phyloP scores from a whole-genome alignment of 2,113 vertebrate species.

The Drymodes brunneopygia region DNA sequence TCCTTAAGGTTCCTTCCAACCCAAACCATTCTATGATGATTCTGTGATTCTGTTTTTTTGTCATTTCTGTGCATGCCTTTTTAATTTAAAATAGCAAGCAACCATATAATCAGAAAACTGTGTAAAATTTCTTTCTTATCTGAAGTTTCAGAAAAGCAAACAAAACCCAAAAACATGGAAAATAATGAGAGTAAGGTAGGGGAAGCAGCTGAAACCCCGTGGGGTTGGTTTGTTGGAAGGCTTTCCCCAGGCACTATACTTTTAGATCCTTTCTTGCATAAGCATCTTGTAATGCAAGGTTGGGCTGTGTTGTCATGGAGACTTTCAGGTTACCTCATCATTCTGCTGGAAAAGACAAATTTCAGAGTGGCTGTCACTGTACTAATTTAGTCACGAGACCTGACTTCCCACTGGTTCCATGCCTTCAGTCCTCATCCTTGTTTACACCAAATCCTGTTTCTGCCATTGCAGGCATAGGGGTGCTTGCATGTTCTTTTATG shows the following conservation, averaged over 20 bases:
- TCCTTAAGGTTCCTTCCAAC: not conserved
- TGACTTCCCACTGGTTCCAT: not conserved
- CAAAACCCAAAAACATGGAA: fast-evolving
- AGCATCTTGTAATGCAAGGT: not conserved
- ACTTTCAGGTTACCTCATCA: conserved; percentile 9
- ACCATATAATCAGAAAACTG: not conserved
- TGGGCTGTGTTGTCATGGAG: conserved; percentile 55
- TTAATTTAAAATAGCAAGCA: not conserved
- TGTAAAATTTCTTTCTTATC: not conserved
- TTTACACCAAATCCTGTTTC: not conserved
- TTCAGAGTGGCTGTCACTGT: not conserved
- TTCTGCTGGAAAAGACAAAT: not conserved
- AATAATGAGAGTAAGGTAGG: not conserved
- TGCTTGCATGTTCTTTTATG: not conserved
- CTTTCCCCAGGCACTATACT: not conserved
- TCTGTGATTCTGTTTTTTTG: not conserved
- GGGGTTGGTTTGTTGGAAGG: not conserved
- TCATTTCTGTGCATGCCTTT: not conserved
- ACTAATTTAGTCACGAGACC: not conserved
- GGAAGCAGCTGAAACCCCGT: not conserved
- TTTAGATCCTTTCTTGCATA: not conserved
- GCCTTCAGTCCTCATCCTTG: not conserved
- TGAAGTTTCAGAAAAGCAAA: not conserved
- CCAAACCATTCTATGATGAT: not conserved
- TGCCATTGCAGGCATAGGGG: not conserved